Percentiles rank a stretch among this genome's conserved stretches.
These are phyloP conservation scores for Gouania willdenowi DNA, from an alignment of 2,797 vertebrate genomes.

Conservation along the genomic window DNA sequence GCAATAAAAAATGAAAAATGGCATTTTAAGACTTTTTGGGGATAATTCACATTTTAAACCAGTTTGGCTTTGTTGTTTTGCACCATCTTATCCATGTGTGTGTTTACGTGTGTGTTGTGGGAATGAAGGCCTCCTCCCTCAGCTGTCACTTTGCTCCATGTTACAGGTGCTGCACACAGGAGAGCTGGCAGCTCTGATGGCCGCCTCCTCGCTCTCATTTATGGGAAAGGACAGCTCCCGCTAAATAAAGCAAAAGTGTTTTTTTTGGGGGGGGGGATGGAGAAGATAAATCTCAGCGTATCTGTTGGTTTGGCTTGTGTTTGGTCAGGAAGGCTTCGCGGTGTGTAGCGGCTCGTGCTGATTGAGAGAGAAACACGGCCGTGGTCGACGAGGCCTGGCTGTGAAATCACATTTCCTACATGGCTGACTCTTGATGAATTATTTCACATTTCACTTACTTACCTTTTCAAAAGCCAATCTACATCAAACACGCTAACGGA, in stretches of 20 bases:
- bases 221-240: constrained; percentile 80
- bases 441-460: constrained; percentile 74
- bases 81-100: constrained; percentile 4
- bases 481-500: constrained; percentile 59
- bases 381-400: constrained; percentile 32
- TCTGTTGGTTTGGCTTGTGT: too few species aligned
- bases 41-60: too few species aligned
- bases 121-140: constrained; percentile 2
- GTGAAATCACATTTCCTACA: constrained; percentile 64
- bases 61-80: too few species aligned
- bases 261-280: neutral
- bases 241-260: constrained; percentile 72
- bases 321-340: too few species aligned
- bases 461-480: constrained; percentile 73
- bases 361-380: too few species aligned
- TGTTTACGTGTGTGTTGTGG: neutral
- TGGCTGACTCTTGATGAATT: constrained; percentile 69
- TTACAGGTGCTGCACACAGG: constrained; percentile 69
- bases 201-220: constrained; percentile 73
- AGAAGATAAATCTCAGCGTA: too few species aligned
- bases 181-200: constrained; percentile 77
- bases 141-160: constrained; percentile 56
- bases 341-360: too few species aligned
- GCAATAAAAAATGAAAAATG: too few species aligned
- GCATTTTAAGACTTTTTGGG: too few species aligned